These are phyloP conservation scores for Acleris cristana DNA, from an alignment of 2,888 invertebrate species.

Conservation along the genomic window DNA sequence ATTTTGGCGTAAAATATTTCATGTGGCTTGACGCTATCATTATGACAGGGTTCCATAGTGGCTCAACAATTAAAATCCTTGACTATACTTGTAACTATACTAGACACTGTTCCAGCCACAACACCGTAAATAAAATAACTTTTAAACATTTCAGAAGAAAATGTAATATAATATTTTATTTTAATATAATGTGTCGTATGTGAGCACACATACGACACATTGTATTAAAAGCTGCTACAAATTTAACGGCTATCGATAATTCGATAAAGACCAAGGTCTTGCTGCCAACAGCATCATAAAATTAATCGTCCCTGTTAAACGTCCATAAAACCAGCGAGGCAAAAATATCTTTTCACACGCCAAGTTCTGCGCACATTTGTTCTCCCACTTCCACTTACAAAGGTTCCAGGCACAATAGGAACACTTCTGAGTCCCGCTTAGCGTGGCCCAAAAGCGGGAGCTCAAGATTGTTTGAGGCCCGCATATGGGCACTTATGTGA, in stretches of 20 bases:
- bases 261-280: slow-evolving; percentile 10
- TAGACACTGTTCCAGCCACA: too few species aligned
- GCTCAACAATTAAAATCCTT: too few species aligned
- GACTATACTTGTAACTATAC: too few species aligned
- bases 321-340: slow-evolving; percentile 3
- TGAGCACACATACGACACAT: too few species aligned
- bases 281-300: slow-evolving; percentile 15
- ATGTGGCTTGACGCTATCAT: too few species aligned
- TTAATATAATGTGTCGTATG: too few species aligned
- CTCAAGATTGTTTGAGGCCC: slow-evolving; percentile 44
- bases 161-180: too few species aligned
- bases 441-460: slow-evolving; percentile 32
- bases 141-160: too few species aligned
- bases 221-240: background rate
- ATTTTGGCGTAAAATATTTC: too few species aligned
- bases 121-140: too few species aligned
- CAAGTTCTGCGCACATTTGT: slow-evolving; percentile 51
- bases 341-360: slow-evolving; percentile 32
- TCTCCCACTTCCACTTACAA: slow-evolving; percentile 51
- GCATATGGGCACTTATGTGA: slow-evolving; percentile 57
- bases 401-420: slow-evolving; percentile 56
- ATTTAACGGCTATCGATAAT: slow-evolving; percentile 24
- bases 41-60: too few species aligned
- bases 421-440: slow-evolving; percentile 52
- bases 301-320: slow-evolving; percentile 22